Evolutionary conservation across 2,113 vertebrate species (phyloP).

Genomic region (Lonchura striata): DNA sequence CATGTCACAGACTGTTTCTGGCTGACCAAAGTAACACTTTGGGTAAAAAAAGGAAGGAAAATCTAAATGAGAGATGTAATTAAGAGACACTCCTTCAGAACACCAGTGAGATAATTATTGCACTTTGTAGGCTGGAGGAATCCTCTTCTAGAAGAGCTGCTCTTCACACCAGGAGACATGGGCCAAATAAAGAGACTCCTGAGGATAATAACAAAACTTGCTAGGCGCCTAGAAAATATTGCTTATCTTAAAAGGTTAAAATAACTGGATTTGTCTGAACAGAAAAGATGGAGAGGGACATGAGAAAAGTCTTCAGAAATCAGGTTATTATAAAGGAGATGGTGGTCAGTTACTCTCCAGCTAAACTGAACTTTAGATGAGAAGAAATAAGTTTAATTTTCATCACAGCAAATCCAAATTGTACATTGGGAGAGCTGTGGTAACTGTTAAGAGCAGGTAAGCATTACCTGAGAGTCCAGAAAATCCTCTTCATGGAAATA

Average conservation of each 20-base stretch:
- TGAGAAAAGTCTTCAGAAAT: not conserved
- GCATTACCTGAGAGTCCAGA: not conserved
- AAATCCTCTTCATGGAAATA: not conserved
- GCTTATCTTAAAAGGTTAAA: not conserved
- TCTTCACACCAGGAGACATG: not conserved
- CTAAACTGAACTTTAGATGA: not conserved
- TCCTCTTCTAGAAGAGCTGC: not conserved
- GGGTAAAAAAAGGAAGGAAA: not conserved
- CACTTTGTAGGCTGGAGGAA: not conserved
- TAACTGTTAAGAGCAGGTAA: not conserved
- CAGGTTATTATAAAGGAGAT: not conserved
- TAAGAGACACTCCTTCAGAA: not conserved
- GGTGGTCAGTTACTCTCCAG: not conserved
- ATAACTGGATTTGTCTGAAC: not conserved
- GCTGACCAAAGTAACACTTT: not conserved
- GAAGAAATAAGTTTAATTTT: not conserved
- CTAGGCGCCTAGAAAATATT: not conserved
- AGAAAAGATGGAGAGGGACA: not conserved
- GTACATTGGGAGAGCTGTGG: not conserved
- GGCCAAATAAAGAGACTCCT: not conserved
- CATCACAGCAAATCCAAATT: not conserved
- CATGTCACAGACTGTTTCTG: not conserved
- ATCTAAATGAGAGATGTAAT: not conserved
- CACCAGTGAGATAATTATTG: not conserved
- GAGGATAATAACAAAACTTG: not conserved